These are phyloP conservation scores for Drosophila testacea DNA, from an alignment of 2,888 invertebrate genomes.

Conservation along the genomic window DNA sequence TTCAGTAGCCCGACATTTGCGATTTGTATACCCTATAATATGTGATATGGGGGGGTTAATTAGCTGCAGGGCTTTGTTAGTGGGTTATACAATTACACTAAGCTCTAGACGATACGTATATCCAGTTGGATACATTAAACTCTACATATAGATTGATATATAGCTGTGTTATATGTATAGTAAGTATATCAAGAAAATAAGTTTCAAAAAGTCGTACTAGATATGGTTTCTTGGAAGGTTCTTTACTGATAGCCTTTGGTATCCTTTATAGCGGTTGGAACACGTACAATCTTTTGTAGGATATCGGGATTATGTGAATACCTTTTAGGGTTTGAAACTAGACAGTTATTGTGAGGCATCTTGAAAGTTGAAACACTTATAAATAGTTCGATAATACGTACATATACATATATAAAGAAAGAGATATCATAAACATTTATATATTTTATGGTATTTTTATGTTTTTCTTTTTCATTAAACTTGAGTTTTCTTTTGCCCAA, in stretches of 20 bases:
- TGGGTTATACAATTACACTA: constrained; percentile 24
- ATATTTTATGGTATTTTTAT: constrained; percentile 23
- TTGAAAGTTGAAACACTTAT: constrained; percentile 70
- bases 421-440: constrained; percentile 37
- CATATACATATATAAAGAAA: constrained; percentile 38
- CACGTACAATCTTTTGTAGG: constrained; percentile 19
- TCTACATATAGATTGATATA: constrained; percentile 29
- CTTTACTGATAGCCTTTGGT: constrained; percentile 79
- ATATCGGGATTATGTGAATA: constrained; percentile 59
- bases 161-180: neutral
- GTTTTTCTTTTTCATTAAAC: constrained; percentile 29
- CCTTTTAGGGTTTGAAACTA: constrained; percentile 49
- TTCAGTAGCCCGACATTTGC: constrained; percentile 71
- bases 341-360: constrained; percentile 45
- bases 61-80: constrained; percentile 69
- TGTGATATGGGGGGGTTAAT: constrained; percentile 22
- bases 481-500: constrained; percentile 69
- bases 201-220: constrained; percentile 44
- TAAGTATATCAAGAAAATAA: constrained; percentile 33
- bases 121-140: constrained; percentile 17
- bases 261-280: constrained; percentile 45
- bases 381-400: constrained; percentile 61
- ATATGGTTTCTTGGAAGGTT: constrained; percentile 75
- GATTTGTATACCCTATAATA: constrained; percentile 12
- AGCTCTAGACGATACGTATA: constrained; percentile 39